Evolutionary conservation across 1,140 invertebrate species (phyloP).

Genomic region (Pseudomyrmex cubaensis): DNA sequence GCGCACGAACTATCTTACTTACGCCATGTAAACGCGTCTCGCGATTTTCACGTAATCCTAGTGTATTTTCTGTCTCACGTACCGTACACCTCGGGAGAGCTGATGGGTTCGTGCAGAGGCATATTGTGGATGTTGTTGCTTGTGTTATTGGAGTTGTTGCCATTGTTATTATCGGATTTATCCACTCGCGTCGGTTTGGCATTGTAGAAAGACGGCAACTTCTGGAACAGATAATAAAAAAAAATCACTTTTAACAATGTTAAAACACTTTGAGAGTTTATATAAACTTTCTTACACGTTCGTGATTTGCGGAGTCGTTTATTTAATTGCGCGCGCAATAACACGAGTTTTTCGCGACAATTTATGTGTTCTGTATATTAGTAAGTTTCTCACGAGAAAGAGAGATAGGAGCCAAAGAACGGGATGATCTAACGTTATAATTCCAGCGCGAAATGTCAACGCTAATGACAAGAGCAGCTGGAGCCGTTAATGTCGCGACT

Average conservation of each 20-base stretch:
- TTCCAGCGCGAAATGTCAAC: constrained; percentile 9
- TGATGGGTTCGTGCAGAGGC: constrained; percentile 81
- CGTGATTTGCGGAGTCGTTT: constrained; percentile 24
- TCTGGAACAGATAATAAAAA: constrained; percentile 75
- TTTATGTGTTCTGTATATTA: constrained; percentile 26
- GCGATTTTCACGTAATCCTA: constrained; percentile 35
- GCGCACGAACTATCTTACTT: constrained; percentile 1
- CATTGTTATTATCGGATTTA: constrained; percentile 83
- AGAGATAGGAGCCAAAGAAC: no score
- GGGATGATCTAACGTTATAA: neutral
- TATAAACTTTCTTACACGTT: no score
- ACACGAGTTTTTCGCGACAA: constrained; percentile 45
- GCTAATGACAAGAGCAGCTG: constrained; percentile 18
- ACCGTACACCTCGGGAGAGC: constrained; percentile 76
- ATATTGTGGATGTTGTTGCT: constrained; percentile 82
- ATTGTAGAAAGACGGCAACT: constrained; percentile 80
- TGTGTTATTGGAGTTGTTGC: constrained; percentile 79
- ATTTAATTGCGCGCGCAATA: constrained; percentile 38
- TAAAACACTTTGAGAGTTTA: neutral
- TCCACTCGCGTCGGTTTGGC: constrained; percentile 81
- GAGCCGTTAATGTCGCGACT: constrained; percentile 6
- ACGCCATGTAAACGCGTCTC: constrained; percentile 15
- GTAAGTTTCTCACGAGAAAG: constrained; percentile 34
- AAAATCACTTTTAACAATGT: no score
- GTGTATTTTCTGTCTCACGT: constrained; percentile 41